Evolutionary conservation across 2,888 invertebrate genomes (phyloP), one percentile per base, ranked within the genome.

Genomic region (Orgyia antiqua): DNA sequence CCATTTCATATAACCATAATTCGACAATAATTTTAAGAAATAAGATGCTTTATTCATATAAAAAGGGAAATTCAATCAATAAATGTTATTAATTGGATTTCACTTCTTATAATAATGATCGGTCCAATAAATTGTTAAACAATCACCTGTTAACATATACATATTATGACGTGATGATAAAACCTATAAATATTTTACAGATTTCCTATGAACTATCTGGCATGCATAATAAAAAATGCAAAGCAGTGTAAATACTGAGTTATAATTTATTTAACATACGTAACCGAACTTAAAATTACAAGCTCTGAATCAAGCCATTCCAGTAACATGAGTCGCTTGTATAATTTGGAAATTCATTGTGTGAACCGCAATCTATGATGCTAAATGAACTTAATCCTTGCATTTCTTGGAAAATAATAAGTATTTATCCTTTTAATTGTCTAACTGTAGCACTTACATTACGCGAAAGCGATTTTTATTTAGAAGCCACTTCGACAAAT

Each of bases 221-320:
- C 86, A 86, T 86, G 86, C 86, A 86, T 71, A 78, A 71, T 76
- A 74, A 72, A 83, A 73, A 82, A 80, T 82, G 86, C 86, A 77
- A 86, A 86, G 86, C 86, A 67, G 82, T 84, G 82, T 73, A 69
- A 64, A 65, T 69, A 54, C 55, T 54, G 63, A 68, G 52, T 67
- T 65, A 68, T 60, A 49, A 46, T 65, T 68, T 53, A 45, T 55
- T 65, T 51, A 54, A 62, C 47, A 57, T 62, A 64, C 44, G 51
- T 61, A 68, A 71, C 60, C 59, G 66, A 83, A 78, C 64, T 77
- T 51, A 77, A 77, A 71, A 73, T 65, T 39, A 67, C 60, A 83
- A 86, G 84, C 84, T 72, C 66, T 69, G 65, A 71, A 74, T 58
- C 51, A 84, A 86, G 86, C 84, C 84, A 86, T 86, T 86, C 84